Base-by-base conservation (phyloP, 2,888 invertebrate genomes). In the Meandrusa payeni region DNA sequence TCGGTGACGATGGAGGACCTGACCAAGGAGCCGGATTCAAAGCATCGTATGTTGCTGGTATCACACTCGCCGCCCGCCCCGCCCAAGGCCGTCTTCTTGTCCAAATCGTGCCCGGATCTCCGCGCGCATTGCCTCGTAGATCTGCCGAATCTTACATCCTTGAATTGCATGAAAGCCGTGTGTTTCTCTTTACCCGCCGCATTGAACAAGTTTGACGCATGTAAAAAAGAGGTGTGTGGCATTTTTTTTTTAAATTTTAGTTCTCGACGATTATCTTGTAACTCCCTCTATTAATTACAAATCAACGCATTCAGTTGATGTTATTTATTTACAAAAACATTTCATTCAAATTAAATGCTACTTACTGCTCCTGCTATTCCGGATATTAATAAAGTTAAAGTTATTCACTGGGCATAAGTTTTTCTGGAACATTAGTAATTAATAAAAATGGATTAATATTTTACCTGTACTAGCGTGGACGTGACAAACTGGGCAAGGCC, bases 1-100 rank as follows among this genome's bases (percentile, higher is more conserved):
- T 95, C 97, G 0, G 90, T 98, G 11, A 89, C 94, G 2, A 95
- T 98, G 94, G 97, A 97, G 73, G 97, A 98, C 79, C 88, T 97
- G 2, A 90, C 95, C 3, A 93, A 94, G 62, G 91, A 93, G 1
- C 89, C 91, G 10, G 93, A 93, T 27, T 94, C 95, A 0, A 92
- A 92, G 57, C 94, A 96, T 76, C 91, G 97, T 20, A 92, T 92
- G 68, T 93, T 97, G 90, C 94, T 97, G 72, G 91, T 94, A 48
- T 96, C 95, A 0, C 91, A 87, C 79, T 66, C 81, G 48, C 75
- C 79, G 46, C 89, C 53, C 68, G 80, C 66, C 70, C 83, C 68
- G 56, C 81, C 68, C 54, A 86, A 69, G 52, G 80, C 89, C 2
- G 73, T 87, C 41, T 92, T 90, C 74, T 82, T 94, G 48, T 96